Conservation (phyloP, 2,797 vertebrate genomes). For the Cirrhinus molitorella region DNA sequence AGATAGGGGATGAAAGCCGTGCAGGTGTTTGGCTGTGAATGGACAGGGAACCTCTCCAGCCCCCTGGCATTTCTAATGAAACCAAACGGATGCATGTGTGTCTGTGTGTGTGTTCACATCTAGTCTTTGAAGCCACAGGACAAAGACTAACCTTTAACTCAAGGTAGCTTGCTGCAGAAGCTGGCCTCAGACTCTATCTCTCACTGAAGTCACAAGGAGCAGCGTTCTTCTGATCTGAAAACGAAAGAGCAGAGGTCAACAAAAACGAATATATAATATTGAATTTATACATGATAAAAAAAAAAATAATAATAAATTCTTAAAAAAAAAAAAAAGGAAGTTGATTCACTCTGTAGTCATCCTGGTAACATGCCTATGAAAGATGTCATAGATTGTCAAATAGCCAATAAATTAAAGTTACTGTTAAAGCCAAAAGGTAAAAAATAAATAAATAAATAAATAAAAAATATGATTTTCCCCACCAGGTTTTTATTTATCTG, state of each 20-base stretch:
- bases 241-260: constrained; percentile 53
- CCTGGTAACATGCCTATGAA: background rate
- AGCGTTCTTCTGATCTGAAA: constrained; percentile 60
- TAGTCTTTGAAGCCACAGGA: constrained; percentile 53
- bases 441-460: background rate
- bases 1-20: constrained; percentile 62
- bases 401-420: background rate
- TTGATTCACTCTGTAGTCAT: background rate
- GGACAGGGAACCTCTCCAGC: constrained; percentile 57
- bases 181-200: constrained; percentile 51
- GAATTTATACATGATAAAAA: background rate
- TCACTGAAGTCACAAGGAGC: constrained; percentile 46
- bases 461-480: too few relatives aligned
- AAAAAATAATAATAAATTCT: too few relatives aligned
- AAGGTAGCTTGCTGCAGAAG: constrained; percentile 48
- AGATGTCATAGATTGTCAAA: background rate
- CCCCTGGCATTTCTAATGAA: constrained; percentile 64
- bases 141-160: constrained; percentile 71
- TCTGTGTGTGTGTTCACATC: constrained; percentile 29
- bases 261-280: background rate
- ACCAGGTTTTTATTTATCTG: too few relatives aligned
- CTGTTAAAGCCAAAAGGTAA: background rate
- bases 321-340: background rate
- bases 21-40: constrained; percentile 62
- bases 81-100: constrained; percentile 43